phyloP scores from a whole-genome alignment of 2,888 invertebrate species.

The Luffia ferchaultella region DNA sequence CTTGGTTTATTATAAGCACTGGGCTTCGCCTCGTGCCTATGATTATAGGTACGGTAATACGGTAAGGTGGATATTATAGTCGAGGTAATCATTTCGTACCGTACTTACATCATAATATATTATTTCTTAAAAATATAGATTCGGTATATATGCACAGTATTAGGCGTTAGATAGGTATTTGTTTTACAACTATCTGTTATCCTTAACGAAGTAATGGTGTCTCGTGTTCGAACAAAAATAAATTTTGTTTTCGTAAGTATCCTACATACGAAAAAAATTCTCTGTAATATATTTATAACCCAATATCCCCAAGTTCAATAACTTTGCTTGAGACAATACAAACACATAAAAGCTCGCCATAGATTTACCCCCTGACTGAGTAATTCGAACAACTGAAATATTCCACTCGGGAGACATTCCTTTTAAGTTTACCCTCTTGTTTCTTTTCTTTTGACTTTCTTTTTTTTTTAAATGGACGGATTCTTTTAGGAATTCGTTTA shows the following conservation, averaged over 20 bases:
- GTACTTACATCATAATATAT: too few species aligned
- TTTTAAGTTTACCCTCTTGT: conserved; percentile 4
- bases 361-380: conserved; percentile 6
- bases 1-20: too few species aligned
- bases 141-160: too few species aligned
- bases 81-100: too few species aligned
- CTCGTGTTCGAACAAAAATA: not conserved
- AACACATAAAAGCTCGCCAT: conserved; percentile 1
- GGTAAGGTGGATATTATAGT: too few species aligned
- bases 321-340: not conserved
- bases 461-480: conserved; percentile 12
- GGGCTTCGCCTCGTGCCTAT: too few species aligned
- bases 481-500: conserved; percentile 5
- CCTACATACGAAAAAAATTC: not conserved
- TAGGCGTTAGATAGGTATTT: too few species aligned
- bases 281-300: not conserved
- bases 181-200: too few species aligned
- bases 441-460: conserved; percentile 10
- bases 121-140: too few species aligned
- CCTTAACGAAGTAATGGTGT: not conserved
- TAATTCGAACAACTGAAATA: conserved; percentile 7
- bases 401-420: conserved; percentile 7
- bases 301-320: not conserved
- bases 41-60: too few species aligned
- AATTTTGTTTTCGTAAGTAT: not conserved